phyloP scores from a whole-genome alignment of 1,140 invertebrate genomes.

The Mercenaria mercenaria region DNA sequence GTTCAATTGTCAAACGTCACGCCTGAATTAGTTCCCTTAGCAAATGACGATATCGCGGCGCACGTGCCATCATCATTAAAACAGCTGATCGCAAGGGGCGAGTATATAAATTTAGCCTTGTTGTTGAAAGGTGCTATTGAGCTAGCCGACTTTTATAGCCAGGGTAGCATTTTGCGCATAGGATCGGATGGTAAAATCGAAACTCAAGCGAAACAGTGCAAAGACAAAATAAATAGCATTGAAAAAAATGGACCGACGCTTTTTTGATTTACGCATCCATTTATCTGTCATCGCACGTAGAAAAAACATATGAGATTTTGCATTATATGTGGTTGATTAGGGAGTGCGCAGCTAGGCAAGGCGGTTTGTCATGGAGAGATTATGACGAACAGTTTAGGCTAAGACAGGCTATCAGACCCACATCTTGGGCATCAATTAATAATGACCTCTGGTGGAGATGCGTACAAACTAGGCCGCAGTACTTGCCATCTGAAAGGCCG shows the following conservation, averaged over 20 bases:
- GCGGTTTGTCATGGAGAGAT: background rate
- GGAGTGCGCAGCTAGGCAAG: background rate
- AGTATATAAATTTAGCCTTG: conserved; percentile 55
- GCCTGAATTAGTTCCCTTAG: too few species aligned
- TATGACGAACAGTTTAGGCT: conserved; percentile 32
- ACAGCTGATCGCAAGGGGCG: conserved; percentile 33
- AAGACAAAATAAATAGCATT: conserved; percentile 40
- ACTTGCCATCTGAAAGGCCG: background rate
- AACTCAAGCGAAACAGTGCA: conserved; percentile 13
- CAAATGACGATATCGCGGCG: conserved; percentile 25
- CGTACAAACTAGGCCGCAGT: background rate
- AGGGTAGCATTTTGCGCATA: conserved; percentile 13
- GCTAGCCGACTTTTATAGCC: conserved; percentile 27
- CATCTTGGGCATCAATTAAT: background rate
- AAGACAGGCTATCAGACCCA: background rate
- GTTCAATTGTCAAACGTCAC: too few species aligned
- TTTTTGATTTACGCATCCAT: conserved; percentile 54
- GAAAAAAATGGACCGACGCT: conserved; percentile 59
- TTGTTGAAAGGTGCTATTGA: conserved; percentile 54
- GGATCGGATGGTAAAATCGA: conserved; percentile 7
- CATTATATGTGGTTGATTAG: conserved; percentile 5
- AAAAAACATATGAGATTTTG: background rate
- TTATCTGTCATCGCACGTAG: background rate
- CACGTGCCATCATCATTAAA: conserved; percentile 39
- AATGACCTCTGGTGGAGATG: background rate